These are phyloP conservation scores for Onthophagus sagittarius DNA, from an alignment of 2,888 invertebrate genomes.

Conservation along the genomic window DNA sequence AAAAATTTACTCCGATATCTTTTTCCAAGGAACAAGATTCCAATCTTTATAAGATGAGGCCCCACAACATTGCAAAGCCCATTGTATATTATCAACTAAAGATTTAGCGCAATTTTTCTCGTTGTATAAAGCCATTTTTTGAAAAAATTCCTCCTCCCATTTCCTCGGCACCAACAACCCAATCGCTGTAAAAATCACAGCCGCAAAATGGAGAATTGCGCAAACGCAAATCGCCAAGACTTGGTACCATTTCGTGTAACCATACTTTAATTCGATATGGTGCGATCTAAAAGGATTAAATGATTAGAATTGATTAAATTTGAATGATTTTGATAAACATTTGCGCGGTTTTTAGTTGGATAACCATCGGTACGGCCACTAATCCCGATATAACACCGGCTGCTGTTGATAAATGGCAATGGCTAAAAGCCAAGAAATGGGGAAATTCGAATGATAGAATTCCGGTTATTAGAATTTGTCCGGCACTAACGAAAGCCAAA, in stretches of 20 bases:
- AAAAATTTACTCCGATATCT: conserved; percentile 14
- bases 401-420: conserved; percentile 30
- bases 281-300: conserved; percentile 27
- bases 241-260: conserved; percentile 35
- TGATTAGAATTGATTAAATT: not conserved
- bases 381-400: conserved; percentile 32
- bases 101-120: conserved; percentile 27
- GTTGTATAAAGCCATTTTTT: conserved; percentile 20
- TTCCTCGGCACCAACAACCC: conserved; percentile 16
- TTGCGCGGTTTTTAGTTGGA: conserved; percentile 32
- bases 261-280: conserved; percentile 30
- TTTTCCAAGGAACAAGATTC: conserved; percentile 32
- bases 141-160: conserved; percentile 20
- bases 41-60: conserved; percentile 33
- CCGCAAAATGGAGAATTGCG: conserved; percentile 26
- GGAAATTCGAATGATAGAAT: conserved; percentile 37
- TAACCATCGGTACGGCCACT: conserved; percentile 34
- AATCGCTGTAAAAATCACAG: conserved; percentile 22
- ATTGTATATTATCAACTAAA: conserved; percentile 35
- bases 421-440: conserved; percentile 30
- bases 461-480: conserved; percentile 51
- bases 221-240: conserved; percentile 31
- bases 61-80: conserved; percentile 37
- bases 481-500: conserved; percentile 42
- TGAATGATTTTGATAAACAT: conserved; percentile 23